Conservation (phyloP, 1,140 invertebrate genomes). For the Pollicipes pollicipes region DNA sequence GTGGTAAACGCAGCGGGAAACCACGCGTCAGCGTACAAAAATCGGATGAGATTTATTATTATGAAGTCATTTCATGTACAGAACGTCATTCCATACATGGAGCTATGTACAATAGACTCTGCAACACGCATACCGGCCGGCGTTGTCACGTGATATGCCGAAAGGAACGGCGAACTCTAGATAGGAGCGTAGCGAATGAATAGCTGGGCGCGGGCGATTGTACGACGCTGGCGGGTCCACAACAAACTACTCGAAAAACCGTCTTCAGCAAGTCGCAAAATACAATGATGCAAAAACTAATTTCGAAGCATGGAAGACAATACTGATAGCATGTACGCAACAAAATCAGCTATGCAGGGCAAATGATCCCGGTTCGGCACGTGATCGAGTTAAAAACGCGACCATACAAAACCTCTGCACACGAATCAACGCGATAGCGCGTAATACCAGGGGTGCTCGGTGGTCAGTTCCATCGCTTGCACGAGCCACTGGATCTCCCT, state of each 20-base stretch:
- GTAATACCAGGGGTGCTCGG: too few species aligned
- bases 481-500: too few species aligned
- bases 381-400: neutral
- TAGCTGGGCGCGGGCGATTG: too few species aligned
- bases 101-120: neutral
- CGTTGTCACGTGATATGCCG: neutral
- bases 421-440: neutral
- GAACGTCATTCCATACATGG: neutral
- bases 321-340: neutral
- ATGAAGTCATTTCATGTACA: slow-evolving; percentile 2
- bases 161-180: neutral
- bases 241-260: too few species aligned
- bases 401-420: neutral
- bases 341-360: too few species aligned
- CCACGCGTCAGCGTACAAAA: neutral
- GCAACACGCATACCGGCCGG: neutral
- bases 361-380: neutral
- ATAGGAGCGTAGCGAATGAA: too few species aligned
- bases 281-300: neutral
- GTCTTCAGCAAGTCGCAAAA: neutral
- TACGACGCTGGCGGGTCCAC: too few species aligned
- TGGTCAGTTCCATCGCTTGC: too few species aligned
- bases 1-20: too few species aligned
- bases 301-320: neutral
- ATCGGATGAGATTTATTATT: slow-evolving; percentile 1